A percentile compares a stretch with the other conserved stretches of the same genome.
Evolutionary conservation across 2,888 invertebrate species (phyloP).

Genomic region (Agrilus biguttatus): DNA sequence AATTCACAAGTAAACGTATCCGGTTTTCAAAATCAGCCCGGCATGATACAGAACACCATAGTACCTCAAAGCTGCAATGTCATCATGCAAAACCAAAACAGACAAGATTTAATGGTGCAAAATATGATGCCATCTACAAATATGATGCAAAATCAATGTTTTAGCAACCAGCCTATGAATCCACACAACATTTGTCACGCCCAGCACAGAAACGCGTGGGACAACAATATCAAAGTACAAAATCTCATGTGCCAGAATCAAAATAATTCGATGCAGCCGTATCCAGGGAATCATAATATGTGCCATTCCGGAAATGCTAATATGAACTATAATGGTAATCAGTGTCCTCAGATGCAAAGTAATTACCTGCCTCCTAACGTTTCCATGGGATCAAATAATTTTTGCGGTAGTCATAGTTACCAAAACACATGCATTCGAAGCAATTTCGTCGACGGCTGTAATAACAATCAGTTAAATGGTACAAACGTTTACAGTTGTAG

Average conservation of each 20-base stretch:
- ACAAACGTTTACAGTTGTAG: conserved; percentile 16
- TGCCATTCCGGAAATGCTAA: conserved; percentile 15
- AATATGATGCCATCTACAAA: conserved; percentile 9
- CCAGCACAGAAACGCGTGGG: conserved; percentile 19
- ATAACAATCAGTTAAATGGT: conserved; percentile 6
- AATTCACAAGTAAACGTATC: conserved; percentile 20
- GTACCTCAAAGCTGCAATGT: conserved; percentile 9
- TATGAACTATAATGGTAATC: conserved; percentile 11
- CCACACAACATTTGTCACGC: conserved; percentile 18
- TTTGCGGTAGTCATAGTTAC: conserved; percentile 19
- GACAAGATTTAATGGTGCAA: conserved; percentile 11
- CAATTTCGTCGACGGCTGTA: conserved; percentile 12
- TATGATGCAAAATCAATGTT: conserved; percentile 14
- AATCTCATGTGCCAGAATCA: conserved; percentile 15
- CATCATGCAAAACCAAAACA: conserved; percentile 11
- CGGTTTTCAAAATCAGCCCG: conserved; percentile 5
- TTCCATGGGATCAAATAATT: conserved; percentile 6
- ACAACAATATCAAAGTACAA: conserved; percentile 13
- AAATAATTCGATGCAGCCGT: conserved; percentile 5
- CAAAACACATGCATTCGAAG: conserved; percentile 19
- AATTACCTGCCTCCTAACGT: conserved; percentile 4
- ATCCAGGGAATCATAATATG: conserved; percentile 11
- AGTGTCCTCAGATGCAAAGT: conserved; percentile 15
- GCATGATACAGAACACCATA: conserved; percentile 5
- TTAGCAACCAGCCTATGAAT: conserved; percentile 12